A percentile compares a stretch with the other conserved stretches of the same genome.
Conservation (phyloP, 2,797 vertebrate genomes). For the Lutra lutra region DNA sequence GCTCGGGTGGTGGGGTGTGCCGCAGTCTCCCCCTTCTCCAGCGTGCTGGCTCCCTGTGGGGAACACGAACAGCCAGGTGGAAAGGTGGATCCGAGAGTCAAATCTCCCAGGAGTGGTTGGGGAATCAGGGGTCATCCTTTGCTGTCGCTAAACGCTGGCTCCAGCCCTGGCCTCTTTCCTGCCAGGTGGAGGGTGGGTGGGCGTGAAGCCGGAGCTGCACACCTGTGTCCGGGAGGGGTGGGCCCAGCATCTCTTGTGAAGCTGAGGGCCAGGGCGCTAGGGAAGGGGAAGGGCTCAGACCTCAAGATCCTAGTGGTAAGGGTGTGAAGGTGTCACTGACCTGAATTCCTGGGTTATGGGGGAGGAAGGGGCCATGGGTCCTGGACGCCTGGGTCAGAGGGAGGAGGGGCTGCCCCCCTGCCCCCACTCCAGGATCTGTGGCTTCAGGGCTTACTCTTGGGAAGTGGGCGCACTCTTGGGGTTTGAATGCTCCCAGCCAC, state of each 20-base stretch:
- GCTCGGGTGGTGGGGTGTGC: not conserved
- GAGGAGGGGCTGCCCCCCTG: not conserved
- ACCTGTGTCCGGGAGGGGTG: not conserved
- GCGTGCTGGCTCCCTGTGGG: not conserved
- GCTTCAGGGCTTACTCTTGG: not conserved
- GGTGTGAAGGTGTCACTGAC: conserved; percentile 27
- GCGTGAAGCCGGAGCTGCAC: not conserved
- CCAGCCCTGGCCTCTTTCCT: not conserved
- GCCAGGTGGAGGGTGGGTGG: not conserved
- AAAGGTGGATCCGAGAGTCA: not conserved
- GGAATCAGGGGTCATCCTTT: not conserved
- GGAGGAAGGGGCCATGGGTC: not conserved
- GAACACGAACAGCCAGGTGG: not conserved
- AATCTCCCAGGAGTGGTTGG: not conserved
- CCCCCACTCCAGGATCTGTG: not conserved
- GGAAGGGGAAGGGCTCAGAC: not conserved
- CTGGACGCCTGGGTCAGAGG: not conserved
- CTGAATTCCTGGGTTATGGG: conserved; percentile 8
- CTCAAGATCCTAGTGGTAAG: not conserved
- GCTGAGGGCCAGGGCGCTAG: not conserved
- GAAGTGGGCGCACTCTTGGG: not conserved
- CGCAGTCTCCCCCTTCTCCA: not conserved
- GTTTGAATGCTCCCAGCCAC: not conserved
- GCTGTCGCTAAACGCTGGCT: not conserved
- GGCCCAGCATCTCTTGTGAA: not conserved